Conservation (phyloP, 2,113 vertebrate species). For the Eidolon helvum region DNA sequence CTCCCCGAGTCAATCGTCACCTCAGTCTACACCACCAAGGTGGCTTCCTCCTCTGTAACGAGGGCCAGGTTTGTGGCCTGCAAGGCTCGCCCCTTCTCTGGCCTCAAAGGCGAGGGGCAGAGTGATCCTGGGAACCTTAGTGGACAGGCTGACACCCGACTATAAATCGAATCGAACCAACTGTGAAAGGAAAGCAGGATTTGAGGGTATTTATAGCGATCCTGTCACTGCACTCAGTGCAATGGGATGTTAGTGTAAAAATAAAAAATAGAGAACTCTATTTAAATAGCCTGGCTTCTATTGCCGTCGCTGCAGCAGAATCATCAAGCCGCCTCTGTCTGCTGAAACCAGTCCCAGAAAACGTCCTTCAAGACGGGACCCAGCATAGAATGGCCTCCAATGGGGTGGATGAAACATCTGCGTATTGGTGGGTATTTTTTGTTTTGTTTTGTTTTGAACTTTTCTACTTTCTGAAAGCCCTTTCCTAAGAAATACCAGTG, state of each 20-base stretch:
- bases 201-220: background rate
- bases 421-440: background rate
- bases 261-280: background rate
- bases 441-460: background rate
- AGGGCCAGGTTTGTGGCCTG: background rate
- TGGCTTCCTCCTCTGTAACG: background rate
- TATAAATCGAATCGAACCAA: background rate
- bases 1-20: background rate
- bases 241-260: background rate
- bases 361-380: accelerated
- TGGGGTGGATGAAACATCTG: accelerated
- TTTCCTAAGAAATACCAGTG: background rate
- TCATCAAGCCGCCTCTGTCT: background rate
- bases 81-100: background rate
- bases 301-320: accelerated
- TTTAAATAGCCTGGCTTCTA: background rate
- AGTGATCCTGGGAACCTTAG: background rate
- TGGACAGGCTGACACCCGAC: background rate
- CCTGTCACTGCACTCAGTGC: background rate
- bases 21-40: background rate
- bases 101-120: background rate
- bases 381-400: accelerated
- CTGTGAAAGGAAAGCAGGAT: background rate
- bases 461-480: background rate
- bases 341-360: background rate